Conservation (phyloP, 1,140 invertebrate species). For the Pachypsylla venusta region DNA sequence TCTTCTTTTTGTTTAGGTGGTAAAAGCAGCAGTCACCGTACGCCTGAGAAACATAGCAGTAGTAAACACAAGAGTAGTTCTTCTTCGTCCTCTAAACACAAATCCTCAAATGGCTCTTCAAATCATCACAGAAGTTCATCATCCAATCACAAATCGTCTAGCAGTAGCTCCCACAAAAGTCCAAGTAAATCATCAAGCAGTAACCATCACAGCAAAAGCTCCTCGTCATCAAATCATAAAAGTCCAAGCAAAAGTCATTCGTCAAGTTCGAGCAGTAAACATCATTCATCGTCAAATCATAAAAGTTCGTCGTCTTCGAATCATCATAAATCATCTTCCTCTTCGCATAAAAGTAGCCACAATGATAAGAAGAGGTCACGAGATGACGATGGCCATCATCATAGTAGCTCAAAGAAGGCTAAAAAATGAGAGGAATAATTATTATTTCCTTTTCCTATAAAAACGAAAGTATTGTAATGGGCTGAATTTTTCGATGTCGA, state of each 20-base stretch:
- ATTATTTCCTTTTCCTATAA: no score
- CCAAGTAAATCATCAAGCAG: conserved; percentile 26
- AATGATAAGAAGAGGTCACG: conserved; percentile 46
- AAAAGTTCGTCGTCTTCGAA: conserved; percentile 3
- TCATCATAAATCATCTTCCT: background rate
- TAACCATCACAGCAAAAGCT: conserved; percentile 30
- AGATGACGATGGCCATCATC: conserved; percentile 48
- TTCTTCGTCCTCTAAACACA: background rate
- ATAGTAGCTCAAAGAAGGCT: conserved; percentile 47
- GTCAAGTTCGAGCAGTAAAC: conserved; percentile 15
- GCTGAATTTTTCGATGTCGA: no score
- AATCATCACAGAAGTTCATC: conserved; percentile 23
- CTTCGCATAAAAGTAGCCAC: conserved; percentile 26
- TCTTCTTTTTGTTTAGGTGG: conserved; percentile 10
- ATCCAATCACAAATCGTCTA: conserved; percentile 26
- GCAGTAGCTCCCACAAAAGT: conserved; percentile 27
- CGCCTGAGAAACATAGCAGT: conserved; percentile 24
- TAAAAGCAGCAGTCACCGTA: conserved; percentile 14
- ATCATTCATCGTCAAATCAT: background rate
- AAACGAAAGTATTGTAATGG: no score
- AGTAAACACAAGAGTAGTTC: conserved; percentile 27
- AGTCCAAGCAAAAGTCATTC: conserved; percentile 8
- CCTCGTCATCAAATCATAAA: conserved; percentile 25
- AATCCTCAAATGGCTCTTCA: conserved; percentile 16
- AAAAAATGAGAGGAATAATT: no score